phyloP scores from a whole-genome alignment of 2,888 invertebrate genomes.

The Cephalotes varians region DNA sequence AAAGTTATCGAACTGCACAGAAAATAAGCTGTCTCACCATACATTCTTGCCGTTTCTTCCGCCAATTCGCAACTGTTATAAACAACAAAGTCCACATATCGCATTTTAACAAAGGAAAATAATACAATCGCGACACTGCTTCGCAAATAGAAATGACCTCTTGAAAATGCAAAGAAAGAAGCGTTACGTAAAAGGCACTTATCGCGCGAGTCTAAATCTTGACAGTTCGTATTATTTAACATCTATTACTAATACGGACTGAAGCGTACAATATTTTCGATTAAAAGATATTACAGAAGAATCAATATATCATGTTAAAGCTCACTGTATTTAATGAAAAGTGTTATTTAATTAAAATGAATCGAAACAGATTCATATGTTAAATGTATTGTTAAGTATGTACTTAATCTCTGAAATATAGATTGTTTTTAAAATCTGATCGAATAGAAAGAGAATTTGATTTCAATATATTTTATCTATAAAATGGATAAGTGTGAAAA shows the following conservation, averaged over 20 bases:
- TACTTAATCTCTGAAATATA: background rate
- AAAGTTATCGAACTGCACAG: slow-evolving; percentile 13
- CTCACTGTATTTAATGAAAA: background rate
- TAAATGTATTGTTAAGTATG: background rate
- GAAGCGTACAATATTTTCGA: background rate
- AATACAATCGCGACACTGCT: background rate
- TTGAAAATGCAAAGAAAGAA: background rate
- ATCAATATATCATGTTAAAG: background rate
- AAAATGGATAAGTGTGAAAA: background rate
- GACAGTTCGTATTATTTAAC: background rate
- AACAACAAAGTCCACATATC: background rate
- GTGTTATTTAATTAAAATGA: background rate
- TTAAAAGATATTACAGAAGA: background rate
- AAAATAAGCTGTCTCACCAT: background rate
- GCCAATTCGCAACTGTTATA: background rate
- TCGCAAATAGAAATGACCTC: slow-evolving; percentile 5
- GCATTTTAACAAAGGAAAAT: background rate
- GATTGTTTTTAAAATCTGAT: background rate
- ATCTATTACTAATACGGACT: background rate
- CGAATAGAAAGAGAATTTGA: background rate
- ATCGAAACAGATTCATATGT: background rate
- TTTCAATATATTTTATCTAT: slow-evolving; percentile 2
- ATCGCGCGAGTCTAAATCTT: background rate
- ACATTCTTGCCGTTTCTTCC: background rate
- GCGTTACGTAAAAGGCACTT: slow-evolving; percentile 1